Conservation (phyloP, 2,888 invertebrate species). For the Mesopsocus fuscifrons region DNA sequence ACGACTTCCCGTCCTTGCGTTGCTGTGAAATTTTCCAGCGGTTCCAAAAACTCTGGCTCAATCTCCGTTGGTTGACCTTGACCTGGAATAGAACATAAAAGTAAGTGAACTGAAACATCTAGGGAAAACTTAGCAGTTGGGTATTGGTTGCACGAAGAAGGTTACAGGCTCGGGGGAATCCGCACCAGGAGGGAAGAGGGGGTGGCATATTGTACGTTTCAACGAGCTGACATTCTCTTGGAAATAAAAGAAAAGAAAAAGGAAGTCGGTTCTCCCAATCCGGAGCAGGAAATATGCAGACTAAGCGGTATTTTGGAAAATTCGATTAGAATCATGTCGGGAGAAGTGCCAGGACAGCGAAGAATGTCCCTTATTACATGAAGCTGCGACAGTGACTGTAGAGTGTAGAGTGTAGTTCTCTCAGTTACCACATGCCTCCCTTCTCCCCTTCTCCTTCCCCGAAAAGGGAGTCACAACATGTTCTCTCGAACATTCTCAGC, state of each 20-base stretch:
- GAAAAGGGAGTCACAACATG: too few relatives aligned
- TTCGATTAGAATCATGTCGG: background rate
- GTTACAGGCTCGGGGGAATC: too few relatives aligned
- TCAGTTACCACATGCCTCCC: background rate
- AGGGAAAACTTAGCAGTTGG: too few relatives aligned
- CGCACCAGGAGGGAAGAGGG: too few relatives aligned
- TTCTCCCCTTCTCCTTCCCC: too few relatives aligned
- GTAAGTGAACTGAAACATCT: too few relatives aligned
- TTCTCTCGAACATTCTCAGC: too few relatives aligned
- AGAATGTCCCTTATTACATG: background rate
- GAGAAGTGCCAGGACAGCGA: background rate
- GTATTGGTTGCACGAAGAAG: too few relatives aligned
- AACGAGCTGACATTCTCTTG: background rate
- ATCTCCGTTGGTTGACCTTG: slow-evolving; percentile 41
- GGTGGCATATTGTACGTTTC: background rate
- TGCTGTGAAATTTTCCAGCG: slow-evolving; percentile 70
- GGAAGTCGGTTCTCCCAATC: background rate
- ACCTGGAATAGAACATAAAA: slow-evolving; percentile 38
- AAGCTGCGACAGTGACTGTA: too few relatives aligned
- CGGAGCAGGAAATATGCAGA: background rate
- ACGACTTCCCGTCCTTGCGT: slow-evolving; percentile 72
- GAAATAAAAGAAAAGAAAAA: background rate
- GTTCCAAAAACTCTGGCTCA: slow-evolving; percentile 65
- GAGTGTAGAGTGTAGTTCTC: too few relatives aligned
- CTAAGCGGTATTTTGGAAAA: background rate